These are phyloP conservation scores for Nomada fabriciana DNA, from an alignment of 2,888 invertebrate genomes.

Conservation along the genomic window DNA sequence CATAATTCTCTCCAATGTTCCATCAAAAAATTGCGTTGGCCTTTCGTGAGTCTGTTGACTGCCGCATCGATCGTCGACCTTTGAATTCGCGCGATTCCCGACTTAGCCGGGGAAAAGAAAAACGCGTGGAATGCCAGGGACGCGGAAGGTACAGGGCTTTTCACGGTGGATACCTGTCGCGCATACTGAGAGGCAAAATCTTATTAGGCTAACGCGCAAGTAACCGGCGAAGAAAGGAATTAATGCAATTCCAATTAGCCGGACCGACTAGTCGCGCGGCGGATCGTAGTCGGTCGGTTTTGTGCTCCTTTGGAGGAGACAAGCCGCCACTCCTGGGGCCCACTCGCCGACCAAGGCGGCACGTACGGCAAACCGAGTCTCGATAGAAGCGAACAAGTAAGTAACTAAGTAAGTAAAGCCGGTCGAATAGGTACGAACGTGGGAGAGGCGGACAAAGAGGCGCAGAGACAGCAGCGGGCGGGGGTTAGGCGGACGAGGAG, in stretches of 20 bases:
- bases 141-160: slow-evolving; percentile 62
- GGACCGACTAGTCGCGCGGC: slow-evolving; percentile 58
- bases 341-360: slow-evolving; percentile 48
- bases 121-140: slow-evolving; percentile 48
- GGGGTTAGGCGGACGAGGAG: background rate
- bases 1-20: background rate
- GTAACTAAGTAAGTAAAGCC: slow-evolving; percentile 70
- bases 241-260: slow-evolving; percentile 78
- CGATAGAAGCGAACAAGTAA: slow-evolving; percentile 63
- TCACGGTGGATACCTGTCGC: slow-evolving; percentile 60
- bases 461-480: slow-evolving; percentile 18
- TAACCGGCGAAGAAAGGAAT: slow-evolving; percentile 69
- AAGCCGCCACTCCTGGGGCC: slow-evolving; percentile 64
- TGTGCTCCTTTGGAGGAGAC: slow-evolving; percentile 70
- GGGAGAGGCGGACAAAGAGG: slow-evolving; percentile 56
- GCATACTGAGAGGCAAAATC: slow-evolving; percentile 63
- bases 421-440: slow-evolving; percentile 59
- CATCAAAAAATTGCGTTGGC: background rate
- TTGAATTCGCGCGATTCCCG: background rate
- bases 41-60: background rate
- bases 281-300: slow-evolving; percentile 61
- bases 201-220: slow-evolving; percentile 63
- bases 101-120: slow-evolving; percentile 2
- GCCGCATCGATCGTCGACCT: slow-evolving; percentile 5
- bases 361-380: slow-evolving; percentile 56